Evolutionary conservation across 2,888 invertebrate genomes (phyloP), one percentile per base, ranked within the genome.

Genomic region (Rhyacophila evoluta): DNA sequence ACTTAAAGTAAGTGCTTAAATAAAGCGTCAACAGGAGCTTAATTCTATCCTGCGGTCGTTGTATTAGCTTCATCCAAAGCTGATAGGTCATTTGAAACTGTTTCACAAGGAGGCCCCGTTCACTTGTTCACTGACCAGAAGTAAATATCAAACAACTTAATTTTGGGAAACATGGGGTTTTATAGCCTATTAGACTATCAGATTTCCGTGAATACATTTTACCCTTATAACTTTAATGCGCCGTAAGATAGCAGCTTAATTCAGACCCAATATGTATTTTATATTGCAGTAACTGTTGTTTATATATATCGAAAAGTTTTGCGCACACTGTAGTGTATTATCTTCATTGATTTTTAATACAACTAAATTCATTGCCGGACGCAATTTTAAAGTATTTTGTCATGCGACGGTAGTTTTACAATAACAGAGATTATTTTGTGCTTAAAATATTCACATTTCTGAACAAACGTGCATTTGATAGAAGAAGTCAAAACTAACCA

Each of bases 141-240:
- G 55, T 55, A 55, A 55, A 55, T 55, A 55, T 55, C 55, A 55
- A 55, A 25, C 55, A 55, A 55, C 55, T 25, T 55, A 55, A 55
- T 55, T 41, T 55, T 55, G 55, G 55, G 55, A 55, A 55, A 55
- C 55, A 55, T 55, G 25, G 55, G 55, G 19, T 55, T 55, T 55
- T 55, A 55, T 55, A 55, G 55, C 55, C 55, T 55, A 55, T 55
- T 55, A 55, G 55, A 55, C 55, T 55, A 55, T 55, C 55, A 55
- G 55, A 55, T 55, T 55, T 55, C 55, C 55, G 55, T 25, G 55
- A 55, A 25, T 55, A 55, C 19, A 55, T 55, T 55, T 55, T 55
- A 55, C 55, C 55, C 55, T 55, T 55, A 55, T 55, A 55, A 55
- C 55, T 25, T 25, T 25, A 55, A 55, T 55, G 19, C 55, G 15